Evolutionary conservation across 2,797 vertebrate species (phyloP).

Genomic region (Acrossocheilus fasciatus): DNA sequence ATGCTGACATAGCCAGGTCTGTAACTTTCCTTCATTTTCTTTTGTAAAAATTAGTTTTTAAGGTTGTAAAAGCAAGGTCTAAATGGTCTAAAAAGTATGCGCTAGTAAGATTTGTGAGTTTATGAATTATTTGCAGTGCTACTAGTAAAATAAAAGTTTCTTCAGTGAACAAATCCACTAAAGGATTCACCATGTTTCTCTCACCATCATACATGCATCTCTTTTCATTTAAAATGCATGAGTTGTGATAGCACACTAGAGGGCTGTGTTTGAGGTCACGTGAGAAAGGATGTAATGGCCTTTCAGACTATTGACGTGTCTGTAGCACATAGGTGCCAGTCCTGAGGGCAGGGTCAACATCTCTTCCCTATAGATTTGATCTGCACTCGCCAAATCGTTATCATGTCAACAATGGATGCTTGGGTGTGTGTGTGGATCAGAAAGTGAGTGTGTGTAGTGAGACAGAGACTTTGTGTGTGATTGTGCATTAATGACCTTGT

Average conservation of each 20-base stretch:
- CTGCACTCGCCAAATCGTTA: constrained; percentile 36
- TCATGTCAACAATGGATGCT: constrained; percentile 35
- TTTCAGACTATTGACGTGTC: constrained; percentile 39
- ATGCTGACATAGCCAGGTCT: constrained; percentile 87
- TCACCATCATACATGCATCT: background rate
- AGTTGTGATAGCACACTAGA: background rate
- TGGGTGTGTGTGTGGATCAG: constrained; percentile 23
- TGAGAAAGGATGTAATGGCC: background rate
- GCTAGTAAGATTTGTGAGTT: background rate
- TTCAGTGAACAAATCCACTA: background rate
- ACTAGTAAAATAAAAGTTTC: background rate
- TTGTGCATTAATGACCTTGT: constrained; percentile 57
- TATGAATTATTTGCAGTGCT: background rate
- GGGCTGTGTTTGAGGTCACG: background rate
- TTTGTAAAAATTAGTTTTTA: background rate
- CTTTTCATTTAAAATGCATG: constrained; percentile 14
- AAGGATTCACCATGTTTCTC: background rate
- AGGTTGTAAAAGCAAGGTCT: background rate
- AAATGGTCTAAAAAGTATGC: background rate
- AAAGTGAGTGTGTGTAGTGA: constrained; percentile 31
- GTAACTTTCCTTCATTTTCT: background rate
- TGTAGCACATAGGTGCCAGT: constrained; percentile 21
- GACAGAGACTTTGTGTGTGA: constrained; percentile 42
- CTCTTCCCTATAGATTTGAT: constrained; percentile 38
- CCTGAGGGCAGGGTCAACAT: constrained; percentile 26